A percentile compares a stretch with the other conserved stretches of the same genome.
phyloP scores from a whole-genome alignment of 2,888 invertebrate species.

The Trichopria drosophilae region DNA sequence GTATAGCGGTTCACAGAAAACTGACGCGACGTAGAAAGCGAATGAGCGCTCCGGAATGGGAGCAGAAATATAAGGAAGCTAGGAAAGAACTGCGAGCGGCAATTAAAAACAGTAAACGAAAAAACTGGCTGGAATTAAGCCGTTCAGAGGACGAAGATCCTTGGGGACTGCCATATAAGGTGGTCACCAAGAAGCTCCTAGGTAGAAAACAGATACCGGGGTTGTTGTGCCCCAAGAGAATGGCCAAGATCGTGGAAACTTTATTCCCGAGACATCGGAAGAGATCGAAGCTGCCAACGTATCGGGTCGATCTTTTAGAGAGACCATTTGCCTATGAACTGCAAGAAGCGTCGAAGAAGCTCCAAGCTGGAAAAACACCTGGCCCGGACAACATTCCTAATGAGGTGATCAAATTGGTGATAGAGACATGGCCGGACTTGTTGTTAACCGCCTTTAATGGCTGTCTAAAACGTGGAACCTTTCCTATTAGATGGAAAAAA shows the following conservation, averaged over 20 bases:
- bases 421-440: constrained; percentile 10
- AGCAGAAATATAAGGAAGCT: not conserved
- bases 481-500: too few species aligned
- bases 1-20: not conserved
- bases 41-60: not conserved
- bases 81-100: constrained; percentile 10
- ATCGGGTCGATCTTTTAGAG: too few species aligned
- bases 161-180: constrained; percentile 18
- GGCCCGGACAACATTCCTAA: constrained; percentile 14
- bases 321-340: not conserved
- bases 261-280: constrained; percentile 17
- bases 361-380: constrained; percentile 7
- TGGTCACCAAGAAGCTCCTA: not conserved
- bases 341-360: not conserved
- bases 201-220: too few species aligned
- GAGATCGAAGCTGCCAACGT: too few species aligned
- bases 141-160: constrained; percentile 16
- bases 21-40: not conserved
- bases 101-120: constrained; percentile 19
- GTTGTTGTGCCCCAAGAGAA: constrained; percentile 9
- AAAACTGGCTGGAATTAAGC: constrained; percentile 16
- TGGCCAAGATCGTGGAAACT: constrained; percentile 10
- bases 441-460: constrained; percentile 1
- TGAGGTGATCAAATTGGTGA: constrained; percentile 2
- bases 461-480: constrained; percentile 8